Conservation (phyloP, 1,140 invertebrate species). For the Leguminivora glycinivorella region DNA sequence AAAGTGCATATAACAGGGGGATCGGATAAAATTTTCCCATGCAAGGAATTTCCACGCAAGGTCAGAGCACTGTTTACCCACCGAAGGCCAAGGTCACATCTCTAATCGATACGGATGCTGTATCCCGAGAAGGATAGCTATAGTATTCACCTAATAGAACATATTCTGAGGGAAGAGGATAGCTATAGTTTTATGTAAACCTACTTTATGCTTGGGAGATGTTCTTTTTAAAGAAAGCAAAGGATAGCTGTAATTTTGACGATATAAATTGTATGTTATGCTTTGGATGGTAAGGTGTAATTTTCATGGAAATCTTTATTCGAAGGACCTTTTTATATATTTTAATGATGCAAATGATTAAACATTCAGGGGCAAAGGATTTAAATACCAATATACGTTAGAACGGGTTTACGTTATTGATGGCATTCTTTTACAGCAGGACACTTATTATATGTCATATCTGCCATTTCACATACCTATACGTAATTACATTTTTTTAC, state of each 20-base stretch:
- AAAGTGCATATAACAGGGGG: not conserved
- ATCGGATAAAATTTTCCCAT: not conserved
- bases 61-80: slow-evolving; percentile 31
- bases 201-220: not conserved
- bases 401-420: not conserved
- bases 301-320: not conserved
- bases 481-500: too few species aligned
- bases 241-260: not conserved
- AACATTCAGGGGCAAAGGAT: not conserved
- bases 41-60: not conserved
- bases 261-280: not conserved
- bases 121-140: slow-evolving; percentile 29
- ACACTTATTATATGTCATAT: too few species aligned
- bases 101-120: slow-evolving; percentile 69
- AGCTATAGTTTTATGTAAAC: not conserved
- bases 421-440: too few species aligned
- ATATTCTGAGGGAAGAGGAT: slow-evolving; percentile 37
- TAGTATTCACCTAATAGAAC: slow-evolving; percentile 24
- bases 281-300: not conserved
- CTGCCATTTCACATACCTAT: too few species aligned
- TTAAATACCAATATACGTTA: not conserved
- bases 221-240: slow-evolving; percentile 28
- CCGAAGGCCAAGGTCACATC: slow-evolving; percentile 56
- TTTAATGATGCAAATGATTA: not conserved
- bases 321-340: not conserved